These are phyloP conservation scores for Eledone cirrhosa DNA, from an alignment of 2,888 invertebrate genomes.

Conservation along the genomic window DNA sequence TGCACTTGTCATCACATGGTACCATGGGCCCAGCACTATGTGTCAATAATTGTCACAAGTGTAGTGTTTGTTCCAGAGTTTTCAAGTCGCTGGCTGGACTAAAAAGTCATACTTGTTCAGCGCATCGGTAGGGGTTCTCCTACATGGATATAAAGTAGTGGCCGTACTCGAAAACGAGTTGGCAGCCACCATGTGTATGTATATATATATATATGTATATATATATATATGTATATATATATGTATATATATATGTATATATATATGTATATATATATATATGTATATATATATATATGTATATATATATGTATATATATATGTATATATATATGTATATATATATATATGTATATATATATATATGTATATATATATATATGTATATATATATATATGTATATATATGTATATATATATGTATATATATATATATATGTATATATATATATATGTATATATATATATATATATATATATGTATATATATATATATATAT, in stretches of 20 bases:
- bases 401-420: constrained; percentile 9
- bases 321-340: not conserved
- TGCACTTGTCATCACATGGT: too few relatives aligned
- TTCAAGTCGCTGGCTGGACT: too few relatives aligned
- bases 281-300: not conserved
- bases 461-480: not conserved
- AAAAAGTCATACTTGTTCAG: too few relatives aligned
- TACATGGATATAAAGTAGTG: too few relatives aligned
- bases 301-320: not conserved
- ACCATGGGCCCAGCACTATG: too few relatives aligned
- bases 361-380: not conserved
- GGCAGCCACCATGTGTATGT: too few relatives aligned
- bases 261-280: not conserved
- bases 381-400: not conserved
- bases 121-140: too few relatives aligned
- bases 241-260: not conserved
- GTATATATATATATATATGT: not conserved
- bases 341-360: not conserved
- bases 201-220: too few relatives aligned
- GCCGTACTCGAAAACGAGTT: too few relatives aligned
- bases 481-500: not conserved
- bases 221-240: not conserved
- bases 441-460: not conserved
- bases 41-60: too few relatives aligned
- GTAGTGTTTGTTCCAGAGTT: too few relatives aligned